These are phyloP conservation scores for Trichosurus vulpecula DNA, from an alignment of 2,797 vertebrate species.

Conservation along the genomic window DNA sequence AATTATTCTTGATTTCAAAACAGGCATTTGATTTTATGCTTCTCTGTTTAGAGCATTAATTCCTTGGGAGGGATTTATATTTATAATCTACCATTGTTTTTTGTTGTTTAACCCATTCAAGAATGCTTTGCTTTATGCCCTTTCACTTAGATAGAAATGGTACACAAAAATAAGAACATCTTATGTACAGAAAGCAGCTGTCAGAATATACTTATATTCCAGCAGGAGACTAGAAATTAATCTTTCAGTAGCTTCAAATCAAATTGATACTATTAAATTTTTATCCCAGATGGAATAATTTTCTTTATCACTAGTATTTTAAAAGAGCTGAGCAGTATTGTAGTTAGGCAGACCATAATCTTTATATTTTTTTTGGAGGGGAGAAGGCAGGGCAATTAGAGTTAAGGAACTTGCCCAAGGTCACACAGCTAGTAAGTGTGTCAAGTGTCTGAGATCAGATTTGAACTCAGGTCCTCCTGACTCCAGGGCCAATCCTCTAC, in stretches of 20 bases:
- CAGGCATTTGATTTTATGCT: slow-evolving; percentile 54
- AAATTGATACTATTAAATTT: slow-evolving; percentile 73
- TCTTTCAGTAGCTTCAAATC: slow-evolving; percentile 73
- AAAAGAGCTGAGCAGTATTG: slow-evolving; percentile 71
- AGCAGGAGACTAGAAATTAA: slow-evolving; percentile 74
- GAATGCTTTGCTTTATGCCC: slow-evolving; percentile 57
- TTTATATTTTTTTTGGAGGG: slow-evolving; percentile 69
- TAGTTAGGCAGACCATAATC: slow-evolving; percentile 64
- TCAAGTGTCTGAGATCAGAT: too few relatives aligned
- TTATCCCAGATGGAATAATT: slow-evolving; percentile 76
- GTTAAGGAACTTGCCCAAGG: too few relatives aligned
- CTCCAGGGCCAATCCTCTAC: too few relatives aligned
- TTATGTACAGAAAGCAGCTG: slow-evolving; percentile 69
- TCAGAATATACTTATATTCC: slow-evolving; percentile 71
- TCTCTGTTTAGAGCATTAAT: slow-evolving; percentile 64
- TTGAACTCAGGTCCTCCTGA: too few relatives aligned
- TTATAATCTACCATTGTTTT: slow-evolving; percentile 63
- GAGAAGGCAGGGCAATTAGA: too few relatives aligned
- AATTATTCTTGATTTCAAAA: slow-evolving; percentile 55
- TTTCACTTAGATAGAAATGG: slow-evolving; percentile 61
- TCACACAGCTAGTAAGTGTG: too few relatives aligned
- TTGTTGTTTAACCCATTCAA: slow-evolving; percentile 67
- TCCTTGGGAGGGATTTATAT: slow-evolving; percentile 50
- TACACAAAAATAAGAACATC: slow-evolving; percentile 65
- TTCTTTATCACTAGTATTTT: slow-evolving; percentile 80